phyloP scores from a whole-genome alignment of 2,888 invertebrate genomes.

The Creontiades dilutus region DNA sequence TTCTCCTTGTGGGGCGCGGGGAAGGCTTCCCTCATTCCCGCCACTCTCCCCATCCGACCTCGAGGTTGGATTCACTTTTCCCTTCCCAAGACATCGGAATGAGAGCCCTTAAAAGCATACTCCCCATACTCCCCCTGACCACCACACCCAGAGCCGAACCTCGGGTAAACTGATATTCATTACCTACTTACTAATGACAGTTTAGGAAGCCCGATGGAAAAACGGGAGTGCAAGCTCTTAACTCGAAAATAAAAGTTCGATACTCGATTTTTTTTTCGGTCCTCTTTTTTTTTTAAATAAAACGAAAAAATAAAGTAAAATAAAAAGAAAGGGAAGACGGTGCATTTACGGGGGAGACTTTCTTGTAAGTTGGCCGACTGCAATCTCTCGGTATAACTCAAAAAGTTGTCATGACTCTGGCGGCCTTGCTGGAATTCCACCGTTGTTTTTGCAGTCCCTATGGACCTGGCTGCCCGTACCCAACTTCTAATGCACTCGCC shows the following conservation, averaged over 20 bases:
- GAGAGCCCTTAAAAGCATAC: slow-evolving; percentile 62
- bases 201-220: slow-evolving; percentile 45
- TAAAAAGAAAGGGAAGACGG: not conserved
- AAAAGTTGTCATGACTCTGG: slow-evolving; percentile 73
- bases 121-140: not conserved
- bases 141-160: not conserved
- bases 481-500: slow-evolving; percentile 54
- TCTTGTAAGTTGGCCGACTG: slow-evolving; percentile 66
- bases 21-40: not conserved
- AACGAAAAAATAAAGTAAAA: not conserved
- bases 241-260: slow-evolving; percentile 60
- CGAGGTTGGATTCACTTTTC: slow-evolving; percentile 47
- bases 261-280: slow-evolving; percentile 15
- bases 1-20: not conserved
- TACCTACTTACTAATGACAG: slow-evolving; percentile 65
- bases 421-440: slow-evolving; percentile 59
- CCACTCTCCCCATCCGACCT: not conserved
- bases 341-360: slow-evolving; percentile 28
- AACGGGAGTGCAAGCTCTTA: slow-evolving; percentile 63
- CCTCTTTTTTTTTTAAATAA: slow-evolving; percentile 47
- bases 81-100: slow-evolving; percentile 55
- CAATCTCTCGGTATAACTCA: slow-evolving; percentile 74
- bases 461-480: not conserved
- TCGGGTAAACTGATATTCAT: slow-evolving; percentile 53
- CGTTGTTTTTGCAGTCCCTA: slow-evolving; percentile 53